Evolutionary conservation across 1,140 invertebrate genomes (phyloP).

Genomic region (Cryptotermes secundus): DNA sequence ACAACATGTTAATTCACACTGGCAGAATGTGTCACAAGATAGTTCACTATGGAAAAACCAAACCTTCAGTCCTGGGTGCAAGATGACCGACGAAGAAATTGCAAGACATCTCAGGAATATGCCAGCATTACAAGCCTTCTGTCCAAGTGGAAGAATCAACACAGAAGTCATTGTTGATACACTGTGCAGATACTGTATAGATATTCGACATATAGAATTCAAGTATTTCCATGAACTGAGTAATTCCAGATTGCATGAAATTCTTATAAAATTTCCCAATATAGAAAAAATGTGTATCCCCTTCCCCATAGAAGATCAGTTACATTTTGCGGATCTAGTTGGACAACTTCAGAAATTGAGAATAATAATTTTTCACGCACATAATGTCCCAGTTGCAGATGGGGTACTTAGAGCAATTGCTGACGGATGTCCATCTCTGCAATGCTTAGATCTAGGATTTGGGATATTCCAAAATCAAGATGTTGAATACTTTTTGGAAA

Average conservation of each 20-base stretch:
- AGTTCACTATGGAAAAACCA: neutral
- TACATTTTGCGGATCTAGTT: neutral
- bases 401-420: neutral
- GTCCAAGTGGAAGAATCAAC: neutral
- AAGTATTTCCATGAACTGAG: neutral
- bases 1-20: neutral
- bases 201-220: neutral
- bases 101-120: neutral
- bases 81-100: neutral
- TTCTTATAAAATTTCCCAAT: neutral
- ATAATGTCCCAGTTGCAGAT: neutral
- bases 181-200: neutral
- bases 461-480: neutral
- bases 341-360: neutral
- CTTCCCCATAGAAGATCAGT: neutral
- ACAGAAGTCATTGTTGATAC: neutral
- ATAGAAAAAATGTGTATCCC: neutral
- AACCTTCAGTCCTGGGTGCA: neutral
- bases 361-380: neutral
- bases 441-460: neutral
- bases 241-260: neutral
- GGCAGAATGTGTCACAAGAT: conserved; percentile 17
- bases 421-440: neutral
- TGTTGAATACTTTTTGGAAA: neutral
- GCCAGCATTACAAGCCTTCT: neutral